Base-by-base conservation (phyloP, 2,113 vertebrate genomes). In the Edolisoma coerulescens region DNA sequence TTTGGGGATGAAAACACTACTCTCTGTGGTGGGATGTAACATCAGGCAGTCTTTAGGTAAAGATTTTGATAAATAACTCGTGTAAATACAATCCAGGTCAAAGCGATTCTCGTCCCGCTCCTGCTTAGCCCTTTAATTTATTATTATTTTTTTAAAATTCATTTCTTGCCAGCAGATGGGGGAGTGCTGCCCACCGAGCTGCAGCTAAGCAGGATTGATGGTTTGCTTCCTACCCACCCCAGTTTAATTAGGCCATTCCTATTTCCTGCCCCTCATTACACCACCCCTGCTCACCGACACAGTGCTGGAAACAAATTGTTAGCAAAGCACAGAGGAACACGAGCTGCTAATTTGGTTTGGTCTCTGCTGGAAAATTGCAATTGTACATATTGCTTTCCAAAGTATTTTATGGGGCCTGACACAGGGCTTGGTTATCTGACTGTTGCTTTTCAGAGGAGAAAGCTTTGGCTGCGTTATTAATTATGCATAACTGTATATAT, bases 241-340 rank as follows among this genome's bases (percentile, higher is more conserved):
- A 33, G 47, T 76, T 90, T 94, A 96, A 97, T 96, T 84, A 91
- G 81, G 77, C 64, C 19, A 32, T 65, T 79, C 3, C 84, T 92
- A 32, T 94, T 95, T 95, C 87, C 91, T 94, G 84, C 89, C 69
- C 84, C 89, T 95, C 86, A 78, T 95, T 86, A 83, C 42, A 23
- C 33, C 73, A 45, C 42, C 19, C 75, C 88, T 86, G 67, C 91
- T 93, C 90, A 33, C 82, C n/a, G 0, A 13, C 54, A 68, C 79
- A 28, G 91, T 68, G 5, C 81, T 95, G 89, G 53, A 92, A 95
- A 52, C 77, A 82, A 84, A 86, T 95, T 87, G 89, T 87, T 89
- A 61, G 64, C 61, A 68, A 93, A 76, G 78, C 84, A 83, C 93
- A 53, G 89, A 82, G 91, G 88, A 93, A 89, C 63, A 76, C 39